phyloP scores from a whole-genome alignment of 2,888 invertebrate species.

The Halictus ligatus region DNA sequence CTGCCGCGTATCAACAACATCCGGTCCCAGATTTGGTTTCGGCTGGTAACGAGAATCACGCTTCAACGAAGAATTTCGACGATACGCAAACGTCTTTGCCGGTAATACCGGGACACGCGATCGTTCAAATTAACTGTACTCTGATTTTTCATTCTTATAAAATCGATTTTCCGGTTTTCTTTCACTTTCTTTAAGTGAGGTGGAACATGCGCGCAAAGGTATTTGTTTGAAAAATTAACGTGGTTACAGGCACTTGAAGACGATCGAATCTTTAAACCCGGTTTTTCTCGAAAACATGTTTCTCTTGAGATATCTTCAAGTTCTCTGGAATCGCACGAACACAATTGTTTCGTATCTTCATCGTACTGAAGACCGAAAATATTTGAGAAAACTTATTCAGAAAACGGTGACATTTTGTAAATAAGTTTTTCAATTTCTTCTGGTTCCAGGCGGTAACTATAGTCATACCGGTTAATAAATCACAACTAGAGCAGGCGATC shows the following conservation, averaged over 20 bases:
- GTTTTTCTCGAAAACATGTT: not conserved
- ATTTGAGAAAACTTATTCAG: too few relatives aligned
- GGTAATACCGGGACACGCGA: not conserved
- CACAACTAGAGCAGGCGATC: not conserved
- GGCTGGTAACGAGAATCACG: constrained; percentile 33
- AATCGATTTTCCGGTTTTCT: too few relatives aligned
- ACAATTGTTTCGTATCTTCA: too few relatives aligned
- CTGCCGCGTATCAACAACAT: constrained; percentile 68
- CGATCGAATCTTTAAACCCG: not conserved
- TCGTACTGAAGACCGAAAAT: too few relatives aligned
- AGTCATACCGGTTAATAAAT: not conserved
- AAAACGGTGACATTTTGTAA: not conserved
- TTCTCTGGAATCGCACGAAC: not conserved
- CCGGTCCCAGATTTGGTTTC: constrained; percentile 64
- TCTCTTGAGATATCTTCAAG: not conserved
- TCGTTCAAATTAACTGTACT: not conserved
- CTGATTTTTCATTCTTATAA: too few relatives aligned
- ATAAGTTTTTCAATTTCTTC: not conserved
- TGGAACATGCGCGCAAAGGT: too few relatives aligned
- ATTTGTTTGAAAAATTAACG: too few relatives aligned
- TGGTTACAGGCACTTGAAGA: too few relatives aligned
- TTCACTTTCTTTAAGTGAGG: too few relatives aligned
- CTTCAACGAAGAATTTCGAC: constrained; percentile 16
- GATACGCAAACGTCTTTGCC: not conserved
- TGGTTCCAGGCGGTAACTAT: not conserved